A percentile compares a stretch with the other conserved stretches of the same genome.
Conservation (phyloP, 2,113 vertebrate genomes). For the Tauraco erythrolophus region DNA sequence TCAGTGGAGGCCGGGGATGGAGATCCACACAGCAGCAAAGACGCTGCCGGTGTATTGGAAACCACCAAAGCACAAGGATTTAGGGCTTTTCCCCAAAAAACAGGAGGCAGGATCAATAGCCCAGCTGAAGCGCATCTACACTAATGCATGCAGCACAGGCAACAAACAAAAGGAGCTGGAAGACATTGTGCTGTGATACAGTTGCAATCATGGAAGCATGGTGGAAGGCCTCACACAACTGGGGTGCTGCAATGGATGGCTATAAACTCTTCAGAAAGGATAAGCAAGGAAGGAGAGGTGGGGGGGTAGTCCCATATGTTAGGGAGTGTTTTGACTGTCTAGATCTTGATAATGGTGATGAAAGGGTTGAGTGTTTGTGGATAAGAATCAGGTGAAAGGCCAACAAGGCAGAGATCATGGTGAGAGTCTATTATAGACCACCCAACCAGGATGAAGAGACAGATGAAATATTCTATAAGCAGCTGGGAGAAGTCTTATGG, state of each 20-base stretch:
- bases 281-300: neutral
- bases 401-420: neutral
- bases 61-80: neutral
- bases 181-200: neutral
- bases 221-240: neutral
- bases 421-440: neutral
- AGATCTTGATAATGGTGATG: neutral
- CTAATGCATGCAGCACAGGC: accelerated
- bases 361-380: neutral
- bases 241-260: neutral
- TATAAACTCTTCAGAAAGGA: neutral
- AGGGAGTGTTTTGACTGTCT: neutral
- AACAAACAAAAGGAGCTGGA: neutral
- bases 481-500: neutral
- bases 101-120: neutral
- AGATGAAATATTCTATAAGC: neutral
- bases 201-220: neutral
- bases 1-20: no score
- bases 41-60: neutral
- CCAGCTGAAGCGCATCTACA: neutral
- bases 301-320: neutral
- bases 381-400: no score
- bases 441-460: neutral
- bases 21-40: neutral
- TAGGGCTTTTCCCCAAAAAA: neutral